Percentiles rank a stretch among this genome's conserved stretches.
Conservation (phyloP, 1,140 invertebrate genomes). For the Charaxes varanes region DNA sequence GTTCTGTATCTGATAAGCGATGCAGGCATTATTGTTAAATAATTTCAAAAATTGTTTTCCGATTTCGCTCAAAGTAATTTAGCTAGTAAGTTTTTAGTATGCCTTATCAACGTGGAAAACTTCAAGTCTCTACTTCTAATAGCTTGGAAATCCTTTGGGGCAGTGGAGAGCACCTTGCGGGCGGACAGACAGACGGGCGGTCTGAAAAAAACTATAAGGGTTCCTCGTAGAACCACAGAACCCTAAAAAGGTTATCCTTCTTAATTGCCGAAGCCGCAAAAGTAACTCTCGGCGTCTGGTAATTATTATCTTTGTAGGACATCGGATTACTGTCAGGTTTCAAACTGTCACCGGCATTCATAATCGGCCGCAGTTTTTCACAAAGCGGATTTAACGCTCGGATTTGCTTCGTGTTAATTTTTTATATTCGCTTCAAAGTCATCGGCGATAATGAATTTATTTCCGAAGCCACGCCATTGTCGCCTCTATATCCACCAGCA, state of each 20-base stretch:
- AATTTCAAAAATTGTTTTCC: neutral
- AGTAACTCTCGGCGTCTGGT: constrained; percentile 3
- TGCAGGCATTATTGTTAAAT: too few relatives aligned
- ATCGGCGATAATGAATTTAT: constrained; percentile 5
- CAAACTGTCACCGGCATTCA: constrained; percentile 19
- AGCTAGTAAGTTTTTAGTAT: too few relatives aligned
- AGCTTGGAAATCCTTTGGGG: too few relatives aligned
- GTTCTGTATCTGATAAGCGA: too few relatives aligned
- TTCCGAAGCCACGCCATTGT: constrained; percentile 15
- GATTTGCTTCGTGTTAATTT: constrained; percentile 25
- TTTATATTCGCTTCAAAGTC: constrained; percentile 7
- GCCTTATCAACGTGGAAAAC: too few relatives aligned
- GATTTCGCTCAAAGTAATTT: too few relatives aligned
- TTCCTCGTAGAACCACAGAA: neutral
- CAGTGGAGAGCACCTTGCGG: too few relatives aligned
- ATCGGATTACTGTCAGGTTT: constrained; percentile 18
- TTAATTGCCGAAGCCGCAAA: constrained; percentile 13
- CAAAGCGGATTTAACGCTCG: constrained; percentile 24
- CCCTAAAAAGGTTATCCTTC: neutral
- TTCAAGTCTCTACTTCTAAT: too few relatives aligned
- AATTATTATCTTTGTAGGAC: constrained; percentile 15
- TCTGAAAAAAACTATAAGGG: neutral
- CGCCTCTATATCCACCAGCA: constrained; percentile 16
- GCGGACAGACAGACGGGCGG: too few relatives aligned
- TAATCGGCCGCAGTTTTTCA: constrained; percentile 18